Conservation (phyloP, 2,888 invertebrate species). For the Drosophila subquinaria region DNA sequence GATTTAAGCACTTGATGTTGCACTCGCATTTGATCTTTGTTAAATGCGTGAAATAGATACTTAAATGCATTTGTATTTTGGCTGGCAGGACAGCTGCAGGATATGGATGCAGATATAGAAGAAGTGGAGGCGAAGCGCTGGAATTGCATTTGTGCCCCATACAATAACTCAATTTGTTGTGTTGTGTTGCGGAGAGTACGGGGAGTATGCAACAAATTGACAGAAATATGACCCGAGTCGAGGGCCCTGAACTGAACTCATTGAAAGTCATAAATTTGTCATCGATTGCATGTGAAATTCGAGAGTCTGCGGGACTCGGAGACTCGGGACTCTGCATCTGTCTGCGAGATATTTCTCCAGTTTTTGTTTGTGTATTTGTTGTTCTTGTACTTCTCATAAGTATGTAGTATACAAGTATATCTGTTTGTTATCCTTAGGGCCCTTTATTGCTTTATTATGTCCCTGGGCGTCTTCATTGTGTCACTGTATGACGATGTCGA, state of each 20-base stretch:
- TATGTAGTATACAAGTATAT: slow-evolving; percentile 37
- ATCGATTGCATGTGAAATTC: slow-evolving; percentile 81
- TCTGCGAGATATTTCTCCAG: slow-evolving; percentile 7
- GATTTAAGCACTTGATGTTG: slow-evolving; percentile 56
- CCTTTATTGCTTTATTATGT: slow-evolving; percentile 81
- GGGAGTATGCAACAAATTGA: slow-evolving; percentile 70
- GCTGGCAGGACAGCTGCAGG: slow-evolving; percentile 52
- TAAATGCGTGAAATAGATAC: slow-evolving; percentile 79
- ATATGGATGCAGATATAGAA: slow-evolving; percentile 9
- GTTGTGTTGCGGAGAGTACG: not conserved
- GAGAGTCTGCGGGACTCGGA: slow-evolving; percentile 53
- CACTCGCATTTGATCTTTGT: slow-evolving; percentile 53
- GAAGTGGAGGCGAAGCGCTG: slow-evolving; percentile 6
- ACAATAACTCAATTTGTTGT: slow-evolving; percentile 71
- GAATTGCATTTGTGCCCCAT: slow-evolving; percentile 25
- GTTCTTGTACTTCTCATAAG: slow-evolving; percentile 40
- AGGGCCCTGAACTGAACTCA: slow-evolving; percentile 45
- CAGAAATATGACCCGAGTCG: slow-evolving; percentile 73
- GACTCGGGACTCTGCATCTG: slow-evolving; percentile 38
- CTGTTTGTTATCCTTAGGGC: slow-evolving; percentile 74
- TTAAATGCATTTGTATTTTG: slow-evolving; percentile 37
- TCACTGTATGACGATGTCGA: slow-evolving; percentile 38
- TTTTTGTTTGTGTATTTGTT: slow-evolving; percentile 34
- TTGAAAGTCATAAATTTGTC: slow-evolving; percentile 78
- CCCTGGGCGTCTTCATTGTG: slow-evolving; percentile 64